Conservation (phyloP, 1,140 invertebrate species). For the Hylaeus volcanicus region DNA sequence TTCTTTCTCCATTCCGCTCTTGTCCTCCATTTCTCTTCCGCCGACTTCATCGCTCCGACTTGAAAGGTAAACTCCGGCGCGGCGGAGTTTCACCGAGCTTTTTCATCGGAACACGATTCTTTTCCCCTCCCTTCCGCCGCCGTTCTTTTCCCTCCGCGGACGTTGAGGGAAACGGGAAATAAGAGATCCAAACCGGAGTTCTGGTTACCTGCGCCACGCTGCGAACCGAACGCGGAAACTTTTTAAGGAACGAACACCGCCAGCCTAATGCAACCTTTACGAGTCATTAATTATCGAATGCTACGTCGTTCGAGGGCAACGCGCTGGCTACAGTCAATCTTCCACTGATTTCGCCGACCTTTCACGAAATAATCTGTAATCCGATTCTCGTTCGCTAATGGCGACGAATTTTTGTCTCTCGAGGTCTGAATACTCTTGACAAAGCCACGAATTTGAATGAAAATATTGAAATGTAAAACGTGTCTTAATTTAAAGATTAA, state of each 20-base stretch:
- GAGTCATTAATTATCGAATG: not conserved
- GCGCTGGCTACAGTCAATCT: not conserved
- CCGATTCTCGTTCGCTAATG: no score
- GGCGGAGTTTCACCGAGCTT: conserved; percentile 49
- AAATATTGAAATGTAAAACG: no score
- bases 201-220: conserved; percentile 21
- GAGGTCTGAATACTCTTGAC: no score
- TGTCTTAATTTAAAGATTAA: no score
- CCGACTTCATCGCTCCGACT: conserved; percentile 40
- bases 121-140: not conserved
- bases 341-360: not conserved
- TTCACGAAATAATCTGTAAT: not conserved
- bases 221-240: conserved; percentile 3
- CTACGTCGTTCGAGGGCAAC: not conserved
- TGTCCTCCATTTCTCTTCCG: conserved; percentile 49
- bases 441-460: no score
- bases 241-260: conserved; percentile 6
- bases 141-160: no score
- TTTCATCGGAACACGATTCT: conserved; percentile 52
- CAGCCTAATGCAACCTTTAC: not conserved
- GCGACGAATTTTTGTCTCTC: no score
- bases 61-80: conserved; percentile 54
- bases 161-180: conserved; percentile 25
- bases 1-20: conserved; percentile 39
- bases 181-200: conserved; percentile 30